Conservation (phyloP, 2,888 invertebrate genomes). For the Frankliniella fusca region DNA sequence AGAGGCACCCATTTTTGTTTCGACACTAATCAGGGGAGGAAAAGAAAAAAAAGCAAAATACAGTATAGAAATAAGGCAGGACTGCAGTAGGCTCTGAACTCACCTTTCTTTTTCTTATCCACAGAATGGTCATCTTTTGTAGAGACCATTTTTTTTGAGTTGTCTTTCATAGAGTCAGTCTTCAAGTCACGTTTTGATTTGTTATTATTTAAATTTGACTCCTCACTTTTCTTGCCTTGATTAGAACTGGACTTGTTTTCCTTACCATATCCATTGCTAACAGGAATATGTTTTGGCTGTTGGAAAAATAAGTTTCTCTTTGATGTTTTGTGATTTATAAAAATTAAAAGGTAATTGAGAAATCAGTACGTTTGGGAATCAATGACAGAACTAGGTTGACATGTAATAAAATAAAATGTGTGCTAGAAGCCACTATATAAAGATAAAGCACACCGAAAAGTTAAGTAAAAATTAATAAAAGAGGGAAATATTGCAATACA, state of each 20-base stretch:
- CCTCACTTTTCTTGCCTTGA: not conserved
- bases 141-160: not conserved
- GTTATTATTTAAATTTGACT: not conserved
- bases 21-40: conserved; percentile 47
- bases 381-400: no score
- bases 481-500: not conserved
- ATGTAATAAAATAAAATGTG: no score
- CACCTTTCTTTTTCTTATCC: conserved; percentile 10
- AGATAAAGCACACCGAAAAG: not conserved
- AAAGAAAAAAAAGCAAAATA: conserved; percentile 19
- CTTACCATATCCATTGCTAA: conserved; percentile 16
- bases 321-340: no score
- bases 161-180: not conserved
- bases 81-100: not conserved
- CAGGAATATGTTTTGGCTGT: not conserved
- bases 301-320: not conserved
- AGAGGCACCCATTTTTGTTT: conserved; percentile 89
- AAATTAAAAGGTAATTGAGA: no score
- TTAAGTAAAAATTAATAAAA: not conserved
- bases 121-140: not conserved
- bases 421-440: not conserved
- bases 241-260: not conserved
- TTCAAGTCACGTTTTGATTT: not conserved
- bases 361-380: no score
- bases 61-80: conserved; percentile 21